Base-by-base conservation (phyloP, 1,140 invertebrate species). In the Hetaerina americana region DNA sequence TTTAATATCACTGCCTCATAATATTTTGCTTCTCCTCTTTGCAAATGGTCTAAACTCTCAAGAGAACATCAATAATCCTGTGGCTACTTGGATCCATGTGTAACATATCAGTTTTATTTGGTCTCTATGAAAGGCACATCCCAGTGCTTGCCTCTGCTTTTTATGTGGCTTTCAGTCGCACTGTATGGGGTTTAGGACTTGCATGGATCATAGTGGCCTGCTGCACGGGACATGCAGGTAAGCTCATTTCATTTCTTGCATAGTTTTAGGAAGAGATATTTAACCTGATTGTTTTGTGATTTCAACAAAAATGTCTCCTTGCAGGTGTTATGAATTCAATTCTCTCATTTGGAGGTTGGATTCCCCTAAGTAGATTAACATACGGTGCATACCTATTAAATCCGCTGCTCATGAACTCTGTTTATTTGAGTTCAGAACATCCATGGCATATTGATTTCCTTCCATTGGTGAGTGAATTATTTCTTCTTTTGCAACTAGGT, bases 331-430 rank as follows among this genome's bases (percentile, higher is more conserved):
- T 83, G 1, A 79, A 80, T 18, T 79, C 80, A 70, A 75, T 85
- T 40, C 77, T 85, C 22, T 80, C 82, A 6, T 81, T 79, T 67
- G 78, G 73, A 73, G 74, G 75, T 0, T 85, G 80, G 80, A 72
- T 85, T 29, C 84, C 84, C 24, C 68, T 85, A 3, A 83, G 83
- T 69, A 81, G 80, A 76, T 73, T 85, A 29, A 82, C 84, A 0
- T 84, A 81, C 67, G 81, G 81, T 68, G 80, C 80, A 31, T 85
- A 85, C 76, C 77, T 85, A 0, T n/a, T 84, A 15, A 85, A 85
- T 77, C 84, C 84, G 5, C 77, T 85, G 22, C 31, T 82, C 5
- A 79, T 82, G 72, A 76, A 74, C 75, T 78, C 77, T 0, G 70
- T 80, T 27, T 78, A 76, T 27, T 70, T 80, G 28, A 57, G 75